Evolutionary conservation across 2,888 invertebrate genomes (phyloP), one percentile per base, ranked within the genome.

Genomic region (Agrenia bidenticulata): DNA sequence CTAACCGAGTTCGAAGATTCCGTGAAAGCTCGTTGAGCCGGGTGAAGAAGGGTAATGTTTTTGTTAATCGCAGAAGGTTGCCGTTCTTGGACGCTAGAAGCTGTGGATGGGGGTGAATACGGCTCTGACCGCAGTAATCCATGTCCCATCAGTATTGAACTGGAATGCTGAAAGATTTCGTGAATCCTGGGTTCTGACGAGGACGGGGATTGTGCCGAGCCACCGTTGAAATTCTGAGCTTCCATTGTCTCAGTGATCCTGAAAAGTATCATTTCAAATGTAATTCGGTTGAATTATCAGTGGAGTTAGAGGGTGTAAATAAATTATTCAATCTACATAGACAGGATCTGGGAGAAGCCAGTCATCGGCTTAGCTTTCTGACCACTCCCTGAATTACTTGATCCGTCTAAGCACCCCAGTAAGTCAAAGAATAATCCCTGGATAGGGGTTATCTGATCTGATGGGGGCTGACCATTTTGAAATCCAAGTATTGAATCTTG

Each of bases 291-390:
- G 7, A 39, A 39, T 11, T 39, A 39, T 15, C 7, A 39, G 9
- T 39, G 7, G 9, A 39, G 15, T 39, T 15, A 39, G 15, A 39
- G 9, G 39, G 39, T 11, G 7, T 39, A 11, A 7, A 15, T 45
- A 9, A 4, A 45, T 45, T 45, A n/a, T 45, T 17, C 19, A 4
- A 4, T 9, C 51, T 68, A 68, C 68, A 62, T 59, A 21, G 64
- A 59, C 21, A 68, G 51, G 37, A 68, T 65, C 17, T 64, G 27
- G 17, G 51, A 59, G 55, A 68, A 68, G n/a, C 64, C 68, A 13
- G 56, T 62, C 68, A 68, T 68, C 2, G 68, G 68, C 21, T 68
- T 65, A 49, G 23, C 17, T 19, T 62, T 59, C 19, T 32, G 42
- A 13, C 32, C 51, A 15, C 9, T 39, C 11, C 60, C 55, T 32